Evolutionary conservation across 2,888 invertebrate genomes (phyloP).

Genomic region (Pedicia rivosa): DNA sequence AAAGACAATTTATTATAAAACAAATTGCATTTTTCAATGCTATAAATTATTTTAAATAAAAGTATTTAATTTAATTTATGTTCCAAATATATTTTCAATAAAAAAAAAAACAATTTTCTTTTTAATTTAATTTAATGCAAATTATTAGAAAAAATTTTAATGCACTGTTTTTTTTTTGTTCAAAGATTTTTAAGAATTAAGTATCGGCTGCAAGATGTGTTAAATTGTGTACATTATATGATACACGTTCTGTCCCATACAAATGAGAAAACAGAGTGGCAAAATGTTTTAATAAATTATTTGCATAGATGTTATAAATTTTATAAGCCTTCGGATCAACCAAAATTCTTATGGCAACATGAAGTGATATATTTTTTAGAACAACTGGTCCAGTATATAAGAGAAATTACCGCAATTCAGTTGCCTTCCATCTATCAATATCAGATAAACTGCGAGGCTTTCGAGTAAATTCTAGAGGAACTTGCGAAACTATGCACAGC

Average conservation of each 20-base stretch:
- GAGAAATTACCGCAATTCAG: background rate
- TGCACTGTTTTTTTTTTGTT: no score
- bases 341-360: background rate
- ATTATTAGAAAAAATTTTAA: no score
- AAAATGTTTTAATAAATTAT: slow-evolving; percentile 3
- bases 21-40: no score
- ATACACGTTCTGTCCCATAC: slow-evolving; percentile 3
- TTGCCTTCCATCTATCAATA: background rate
- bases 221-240: slow-evolving; percentile 8
- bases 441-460: no score
- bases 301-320: slow-evolving; percentile 2
- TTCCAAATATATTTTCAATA: no score
- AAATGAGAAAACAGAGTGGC: slow-evolving; percentile 3
- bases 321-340: background rate
- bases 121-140: no score
- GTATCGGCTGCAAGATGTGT: slow-evolving; percentile 2
- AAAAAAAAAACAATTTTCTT: no score
- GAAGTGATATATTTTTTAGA: background rate
- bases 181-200: no score
- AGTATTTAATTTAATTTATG: no score
- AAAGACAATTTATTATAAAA: no score
- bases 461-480: background rate
- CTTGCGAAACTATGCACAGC: no score
- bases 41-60: no score
- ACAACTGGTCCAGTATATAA: background rate